phyloP scores from a whole-genome alignment of 2,888 invertebrate species.

The Magallana nippona region DNA sequence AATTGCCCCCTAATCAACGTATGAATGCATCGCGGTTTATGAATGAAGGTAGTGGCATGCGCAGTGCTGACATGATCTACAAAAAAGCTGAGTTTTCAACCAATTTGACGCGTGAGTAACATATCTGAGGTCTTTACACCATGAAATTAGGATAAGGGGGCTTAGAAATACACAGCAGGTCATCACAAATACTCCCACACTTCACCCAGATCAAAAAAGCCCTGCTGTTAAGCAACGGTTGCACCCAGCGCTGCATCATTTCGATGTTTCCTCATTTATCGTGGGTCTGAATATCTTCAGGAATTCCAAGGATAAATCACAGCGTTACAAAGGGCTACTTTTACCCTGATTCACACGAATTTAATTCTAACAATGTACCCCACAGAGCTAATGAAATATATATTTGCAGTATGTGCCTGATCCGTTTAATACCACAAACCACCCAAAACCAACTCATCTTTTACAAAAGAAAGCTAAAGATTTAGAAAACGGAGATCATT shows the following conservation, averaged over 20 bases:
- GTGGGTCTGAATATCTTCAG: neutral
- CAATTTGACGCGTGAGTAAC: neutral
- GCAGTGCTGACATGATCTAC: neutral
- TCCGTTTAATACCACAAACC: too few species aligned
- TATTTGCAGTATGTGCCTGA: too few species aligned
- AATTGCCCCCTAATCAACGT: neutral
- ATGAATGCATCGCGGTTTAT: conserved; percentile 11
- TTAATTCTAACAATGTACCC: too few species aligned
- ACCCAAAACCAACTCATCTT: too few species aligned
- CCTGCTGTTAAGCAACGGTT: neutral
- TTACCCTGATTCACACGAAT: neutral
- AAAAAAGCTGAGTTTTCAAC: neutral
- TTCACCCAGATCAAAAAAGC: neutral
- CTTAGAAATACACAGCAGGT: neutral
- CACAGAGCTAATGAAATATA: too few species aligned
- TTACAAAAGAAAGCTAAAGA: too few species aligned
- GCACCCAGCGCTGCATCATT: neutral
- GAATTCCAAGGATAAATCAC: neutral
- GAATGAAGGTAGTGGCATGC: conserved; percentile 7
- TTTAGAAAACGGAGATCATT: too few species aligned
- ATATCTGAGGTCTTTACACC: neutral
- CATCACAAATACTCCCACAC: conserved; percentile 5
- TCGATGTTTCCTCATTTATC: neutral
- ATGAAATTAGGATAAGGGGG: neutral
- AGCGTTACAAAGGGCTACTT: neutral